Conservation (phyloP, 1,140 invertebrate genomes). For the Drosophila mojavensis region DNA sequence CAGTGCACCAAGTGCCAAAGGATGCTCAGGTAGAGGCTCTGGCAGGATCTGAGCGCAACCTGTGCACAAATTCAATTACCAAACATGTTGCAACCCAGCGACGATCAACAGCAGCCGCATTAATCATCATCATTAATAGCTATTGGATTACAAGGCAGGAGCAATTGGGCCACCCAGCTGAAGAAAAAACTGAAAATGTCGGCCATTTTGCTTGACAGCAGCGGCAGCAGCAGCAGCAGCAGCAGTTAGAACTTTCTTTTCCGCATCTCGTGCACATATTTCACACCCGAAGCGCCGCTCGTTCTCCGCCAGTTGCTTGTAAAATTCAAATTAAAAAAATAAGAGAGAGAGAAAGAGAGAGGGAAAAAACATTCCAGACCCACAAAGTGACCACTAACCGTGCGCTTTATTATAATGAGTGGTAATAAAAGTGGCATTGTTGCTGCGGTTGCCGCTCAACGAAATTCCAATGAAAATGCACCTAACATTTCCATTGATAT, state of each 20-base stretch:
- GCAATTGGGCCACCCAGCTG: constrained; percentile 36
- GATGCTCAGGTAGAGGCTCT: constrained; percentile 59
- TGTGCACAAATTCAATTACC: constrained; percentile 66
- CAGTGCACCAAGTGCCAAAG: constrained; percentile 26
- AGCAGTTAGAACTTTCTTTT: constrained; percentile 64
- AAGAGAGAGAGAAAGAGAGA: background rate
- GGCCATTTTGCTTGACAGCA: constrained; percentile 30
- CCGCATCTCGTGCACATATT: constrained; percentile 38
- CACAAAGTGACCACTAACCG: constrained; percentile 72
- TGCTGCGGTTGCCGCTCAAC: constrained; percentile 40
- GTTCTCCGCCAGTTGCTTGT: constrained; percentile 37
- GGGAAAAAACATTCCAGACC: constrained; percentile 63
- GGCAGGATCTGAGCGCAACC: constrained; percentile 38
- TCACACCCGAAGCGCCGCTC: constrained; percentile 71
- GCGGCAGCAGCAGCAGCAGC: background rate
- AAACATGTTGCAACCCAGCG: constrained; percentile 73
- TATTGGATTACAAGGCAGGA: constrained; percentile 61
- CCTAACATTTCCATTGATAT: constrained; percentile 69
- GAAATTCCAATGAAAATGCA: constrained; percentile 79
- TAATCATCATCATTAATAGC: constrained; percentile 78
- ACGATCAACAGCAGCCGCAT: constrained; percentile 47
- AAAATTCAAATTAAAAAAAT: constrained; percentile 73
- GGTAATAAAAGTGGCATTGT: constrained; percentile 76
- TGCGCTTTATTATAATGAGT: constrained; percentile 83
- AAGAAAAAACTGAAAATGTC: constrained; percentile 10